Percentiles rank a stretch among this genome's conserved stretches.
Conservation (phyloP, 2,113 vertebrate genomes). For the Microtus oregoni region DNA sequence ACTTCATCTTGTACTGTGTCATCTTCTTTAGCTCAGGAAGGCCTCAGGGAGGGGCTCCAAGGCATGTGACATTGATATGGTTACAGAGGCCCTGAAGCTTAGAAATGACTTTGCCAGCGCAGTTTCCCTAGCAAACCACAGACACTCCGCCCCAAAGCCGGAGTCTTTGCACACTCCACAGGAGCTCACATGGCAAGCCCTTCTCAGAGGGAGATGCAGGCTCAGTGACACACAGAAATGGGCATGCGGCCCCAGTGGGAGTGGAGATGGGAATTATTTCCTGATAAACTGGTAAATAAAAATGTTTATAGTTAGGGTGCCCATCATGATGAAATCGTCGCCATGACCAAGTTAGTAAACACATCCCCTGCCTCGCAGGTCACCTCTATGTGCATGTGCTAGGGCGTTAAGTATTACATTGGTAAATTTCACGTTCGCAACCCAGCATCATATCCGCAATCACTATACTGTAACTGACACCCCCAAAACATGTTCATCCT, state of each 20-base stretch:
- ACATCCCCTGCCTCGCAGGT: not conserved
- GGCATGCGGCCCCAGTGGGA: too few relatives aligned
- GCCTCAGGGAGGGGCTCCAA: accelerated
- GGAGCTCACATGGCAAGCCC: not conserved
- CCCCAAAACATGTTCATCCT: not conserved
- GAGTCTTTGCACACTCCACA: too few relatives aligned
- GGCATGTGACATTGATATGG: not conserved
- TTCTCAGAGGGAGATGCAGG: not conserved
- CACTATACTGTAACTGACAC: too few relatives aligned
- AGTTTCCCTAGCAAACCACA: not conserved
- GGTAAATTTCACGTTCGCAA: not conserved
- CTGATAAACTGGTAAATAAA: not conserved
- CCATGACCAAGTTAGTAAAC: not conserved
- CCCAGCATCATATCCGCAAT: not conserved
- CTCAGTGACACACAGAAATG: not conserved
- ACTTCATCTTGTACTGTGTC: not conserved
- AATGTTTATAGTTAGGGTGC: not conserved
- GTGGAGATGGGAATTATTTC: not conserved
- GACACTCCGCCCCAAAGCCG: not conserved
- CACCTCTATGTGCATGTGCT: not conserved
- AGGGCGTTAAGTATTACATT: not conserved
- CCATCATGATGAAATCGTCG: not conserved
- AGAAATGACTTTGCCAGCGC: accelerated
- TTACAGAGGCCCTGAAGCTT: not conserved
- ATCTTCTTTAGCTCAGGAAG: accelerated